These are phyloP conservation scores for Periphyllus acericola DNA, from an alignment of 2,888 invertebrate species.

Conservation along the genomic window DNA sequence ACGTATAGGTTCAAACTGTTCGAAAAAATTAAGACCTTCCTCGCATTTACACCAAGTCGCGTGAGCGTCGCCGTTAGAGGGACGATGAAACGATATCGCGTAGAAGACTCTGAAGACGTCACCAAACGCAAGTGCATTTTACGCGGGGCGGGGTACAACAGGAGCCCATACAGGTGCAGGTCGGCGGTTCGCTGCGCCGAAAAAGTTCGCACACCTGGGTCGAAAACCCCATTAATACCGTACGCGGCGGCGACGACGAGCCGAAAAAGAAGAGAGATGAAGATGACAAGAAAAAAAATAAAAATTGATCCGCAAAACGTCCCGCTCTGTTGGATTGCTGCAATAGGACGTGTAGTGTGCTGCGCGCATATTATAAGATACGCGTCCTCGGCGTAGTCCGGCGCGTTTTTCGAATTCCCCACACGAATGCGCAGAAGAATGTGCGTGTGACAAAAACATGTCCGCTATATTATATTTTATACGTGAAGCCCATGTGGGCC, in stretches of 20 bases:
- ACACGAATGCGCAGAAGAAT: slow-evolving; percentile 36
- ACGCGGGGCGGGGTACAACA: too few species aligned
- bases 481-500: not conserved
- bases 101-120: too few species aligned
- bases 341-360: too few species aligned
- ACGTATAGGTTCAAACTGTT: too few species aligned
- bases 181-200: too few species aligned
- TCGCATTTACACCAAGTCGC: too few species aligned
- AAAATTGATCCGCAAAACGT: slow-evolving; percentile 8
- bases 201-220: not conserved
- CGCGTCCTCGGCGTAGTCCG: not conserved
- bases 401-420: slow-evolving; percentile 51
- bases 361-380: not conserved
- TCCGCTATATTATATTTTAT: not conserved
- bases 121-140: too few species aligned
- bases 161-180: too few species aligned
- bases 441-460: slow-evolving; percentile 50
- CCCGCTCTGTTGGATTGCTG: not conserved
- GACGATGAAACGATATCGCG: too few species aligned
- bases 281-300: slow-evolving; percentile 19
- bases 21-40: too few species aligned
- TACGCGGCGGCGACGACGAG: too few species aligned
- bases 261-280: slow-evolving; percentile 17
- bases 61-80: too few species aligned
- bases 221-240: slow-evolving; percentile 44